Percentiles rank a stretch among this genome's conserved stretches.
phyloP scores from a whole-genome alignment of 2,888 invertebrate genomes.

The Tigriopus californicus region DNA sequence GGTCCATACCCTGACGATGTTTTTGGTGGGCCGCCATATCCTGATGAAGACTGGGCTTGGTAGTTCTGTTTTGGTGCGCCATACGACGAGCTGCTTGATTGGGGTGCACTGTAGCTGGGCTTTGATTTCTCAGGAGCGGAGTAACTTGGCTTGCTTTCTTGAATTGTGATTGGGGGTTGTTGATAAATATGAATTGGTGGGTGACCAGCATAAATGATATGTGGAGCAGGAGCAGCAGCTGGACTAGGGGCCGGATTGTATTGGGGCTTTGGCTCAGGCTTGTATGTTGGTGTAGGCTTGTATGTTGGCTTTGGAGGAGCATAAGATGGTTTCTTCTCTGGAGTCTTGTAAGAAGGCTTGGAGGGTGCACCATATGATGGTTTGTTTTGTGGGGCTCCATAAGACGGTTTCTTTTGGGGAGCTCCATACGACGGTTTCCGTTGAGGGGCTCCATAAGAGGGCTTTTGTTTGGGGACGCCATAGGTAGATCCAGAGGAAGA shows the following conservation, averaged over 20 bases:
- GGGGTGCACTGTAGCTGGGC: constrained; percentile 16
- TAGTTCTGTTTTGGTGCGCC: constrained; percentile 14
- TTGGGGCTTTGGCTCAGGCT: constrained; percentile 3
- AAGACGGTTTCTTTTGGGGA: neutral
- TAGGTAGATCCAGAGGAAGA: constrained; percentile 13
- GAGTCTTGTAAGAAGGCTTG: constrained; percentile 12
- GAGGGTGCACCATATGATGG: constrained; percentile 6
- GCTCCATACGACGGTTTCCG: constrained; percentile 15
- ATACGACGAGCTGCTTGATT: constrained; percentile 8
- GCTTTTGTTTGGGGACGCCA: constrained; percentile 17
- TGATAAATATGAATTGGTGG: constrained; percentile 27
- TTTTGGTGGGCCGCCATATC: neutral
- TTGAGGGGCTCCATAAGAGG: constrained; percentile 1
- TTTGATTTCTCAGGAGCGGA: constrained; percentile 16
- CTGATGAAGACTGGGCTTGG: constrained; percentile 7
- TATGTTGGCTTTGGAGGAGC: neutral
- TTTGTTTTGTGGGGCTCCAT: constrained; percentile 1
- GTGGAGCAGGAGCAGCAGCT: constrained; percentile 21
- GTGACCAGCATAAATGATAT: constrained; percentile 26
- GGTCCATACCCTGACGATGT: neutral
- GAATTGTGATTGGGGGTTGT: constrained; percentile 21
- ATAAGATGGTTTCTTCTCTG: neutral
- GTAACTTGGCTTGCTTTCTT: neutral
- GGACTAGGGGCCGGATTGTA: constrained; percentile 16
- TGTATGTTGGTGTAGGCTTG: constrained; percentile 8